phyloP scores from a whole-genome alignment of 2,113 vertebrate species.

The Egretta garzetta region DNA sequence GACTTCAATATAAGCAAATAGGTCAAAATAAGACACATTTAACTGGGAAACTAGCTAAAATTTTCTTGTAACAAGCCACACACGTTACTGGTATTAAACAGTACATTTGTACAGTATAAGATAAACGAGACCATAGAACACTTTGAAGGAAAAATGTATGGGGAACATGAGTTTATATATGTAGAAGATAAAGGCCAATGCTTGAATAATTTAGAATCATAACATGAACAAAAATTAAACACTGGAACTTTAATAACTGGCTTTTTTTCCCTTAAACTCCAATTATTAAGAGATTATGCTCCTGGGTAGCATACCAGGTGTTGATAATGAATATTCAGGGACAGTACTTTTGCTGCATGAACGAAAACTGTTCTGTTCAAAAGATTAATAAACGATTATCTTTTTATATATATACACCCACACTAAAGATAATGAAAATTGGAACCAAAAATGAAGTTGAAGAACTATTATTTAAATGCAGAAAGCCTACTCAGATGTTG shows the following conservation, averaged over 20 bases:
- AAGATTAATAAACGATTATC: constrained; percentile 12
- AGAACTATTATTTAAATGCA: not conserved
- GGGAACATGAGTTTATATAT: not conserved
- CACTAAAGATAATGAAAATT: not conserved
- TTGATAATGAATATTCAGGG: not conserved
- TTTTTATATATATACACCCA: not conserved
- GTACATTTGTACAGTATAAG: not conserved
- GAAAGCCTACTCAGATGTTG: not conserved
- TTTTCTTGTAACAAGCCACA: not conserved
- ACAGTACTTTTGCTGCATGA: not conserved
- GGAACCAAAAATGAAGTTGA: not conserved
- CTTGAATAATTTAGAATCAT: not conserved
- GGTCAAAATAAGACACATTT: not conserved
- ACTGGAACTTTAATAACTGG: not conserved
- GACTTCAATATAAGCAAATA: not conserved
- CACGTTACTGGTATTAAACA: not conserved
- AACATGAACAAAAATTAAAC: not conserved
- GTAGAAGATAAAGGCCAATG: not conserved
- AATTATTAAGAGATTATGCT: not conserved
- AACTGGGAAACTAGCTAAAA: not conserved
- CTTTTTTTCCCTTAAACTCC: not conserved
- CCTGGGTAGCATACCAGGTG: not conserved
- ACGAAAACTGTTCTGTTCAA: not conserved
- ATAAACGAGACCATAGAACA: not conserved
- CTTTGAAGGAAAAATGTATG: not conserved